These are phyloP conservation scores for Eueremaeus valkanovi DNA, from an alignment of 2,888 invertebrate genomes.

Conservation along the genomic window DNA sequence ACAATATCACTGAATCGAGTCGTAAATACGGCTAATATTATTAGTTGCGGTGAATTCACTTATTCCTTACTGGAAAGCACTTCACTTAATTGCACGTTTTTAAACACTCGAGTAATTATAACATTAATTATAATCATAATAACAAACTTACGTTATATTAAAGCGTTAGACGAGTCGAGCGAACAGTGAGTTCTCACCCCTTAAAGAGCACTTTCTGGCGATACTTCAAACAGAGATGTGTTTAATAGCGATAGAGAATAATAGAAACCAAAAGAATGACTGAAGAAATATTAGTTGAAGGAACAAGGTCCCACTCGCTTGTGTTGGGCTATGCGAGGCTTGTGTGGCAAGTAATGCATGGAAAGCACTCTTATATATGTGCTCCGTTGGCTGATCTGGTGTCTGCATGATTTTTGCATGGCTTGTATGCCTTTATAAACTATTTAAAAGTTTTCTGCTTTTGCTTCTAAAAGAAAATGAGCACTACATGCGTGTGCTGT, in stretches of 20 bases:
- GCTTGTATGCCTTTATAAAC: conserved; percentile 31
- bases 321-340: not conserved
- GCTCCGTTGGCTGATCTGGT: not conserved
- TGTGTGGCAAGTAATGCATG: not conserved
- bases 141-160: not conserved
- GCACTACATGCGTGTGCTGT: conserved; percentile 3
- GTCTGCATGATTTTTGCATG: conserved; percentile 37
- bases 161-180: not conserved
- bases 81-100: not conserved
- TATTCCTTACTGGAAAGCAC: not conserved
- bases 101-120: not conserved
- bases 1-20: no score
- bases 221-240: not conserved
- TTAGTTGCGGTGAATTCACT: no score
- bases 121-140: not conserved
- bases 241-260: not conserved
- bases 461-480: conserved; percentile 24
- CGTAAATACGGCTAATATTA: no score
- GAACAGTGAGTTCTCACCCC: not conserved
- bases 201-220: not conserved
- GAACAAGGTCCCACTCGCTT: not conserved
- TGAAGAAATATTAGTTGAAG: not conserved
- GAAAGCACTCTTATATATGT: not conserved
- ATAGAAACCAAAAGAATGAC: not conserved
- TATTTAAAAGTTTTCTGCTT: conserved; percentile 36